Base-by-base conservation (phyloP, 2,797 vertebrate species). In the Leptatherina wallacei region DNA sequence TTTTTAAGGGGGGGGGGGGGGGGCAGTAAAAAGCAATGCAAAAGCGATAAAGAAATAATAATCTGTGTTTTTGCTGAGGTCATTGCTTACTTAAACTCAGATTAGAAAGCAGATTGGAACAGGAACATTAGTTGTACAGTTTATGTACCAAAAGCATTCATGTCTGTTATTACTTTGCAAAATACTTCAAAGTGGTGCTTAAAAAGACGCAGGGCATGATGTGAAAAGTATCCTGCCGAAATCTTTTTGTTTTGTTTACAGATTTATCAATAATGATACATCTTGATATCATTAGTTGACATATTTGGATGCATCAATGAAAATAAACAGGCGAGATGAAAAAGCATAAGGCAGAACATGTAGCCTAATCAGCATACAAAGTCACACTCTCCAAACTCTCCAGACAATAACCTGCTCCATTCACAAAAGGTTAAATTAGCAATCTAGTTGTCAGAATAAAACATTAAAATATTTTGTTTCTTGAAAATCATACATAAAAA, bases 61-160 rank as follows among this genome's bases (percentile, higher is more conserved):
- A 11, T 22, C 27, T 54, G 42, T 73, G 47, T 73, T 79, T 57
- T 61, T 27, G 75, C 72, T 81, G 16, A 40, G 71, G 78, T 86
- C 80, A 81, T 75, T 71, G 54, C 69, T 80, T 35, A 71, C 63
- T 87, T 73, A 64, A 75, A 77, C 78, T 80, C 65, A 73, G 78
- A 88, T 86, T 77, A 84, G 22, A 82, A 84, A 88, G 75, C 72
- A 84, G 80, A 71, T 85, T 78, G 80, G 81, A 76, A 33, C 2
- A 11, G 71, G 64, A 68, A 78, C 66, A 85, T 85, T 86, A 85
- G 63, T 65, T 27, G 36, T 73, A 82, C 57, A 47, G 56, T 74
- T 65, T 71, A 55, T 55, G 56, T 67, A 62, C 51, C 61, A 71
- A 40, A 75, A 76, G 3, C 24, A 61, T 36, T 30, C 59, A 22